A percentile compares a stretch with the other conserved stretches of the same genome.
Evolutionary conservation across 2,888 invertebrate genomes (phyloP).

Genomic region (Brenthis hecate): DNA sequence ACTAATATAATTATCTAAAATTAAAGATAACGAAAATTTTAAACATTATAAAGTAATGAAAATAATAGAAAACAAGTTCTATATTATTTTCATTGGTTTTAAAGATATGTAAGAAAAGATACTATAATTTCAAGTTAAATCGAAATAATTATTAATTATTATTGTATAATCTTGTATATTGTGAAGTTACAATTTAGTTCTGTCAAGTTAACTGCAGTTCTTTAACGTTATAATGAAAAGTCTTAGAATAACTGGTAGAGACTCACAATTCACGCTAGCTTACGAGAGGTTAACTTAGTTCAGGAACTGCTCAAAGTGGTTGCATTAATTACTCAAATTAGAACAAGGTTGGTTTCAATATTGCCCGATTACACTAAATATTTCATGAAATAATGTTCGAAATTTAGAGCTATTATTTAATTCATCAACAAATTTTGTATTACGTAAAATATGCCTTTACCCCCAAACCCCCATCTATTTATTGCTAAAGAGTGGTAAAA

Average conservation of each 20-base stretch:
- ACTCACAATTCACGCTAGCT: slow-evolving; percentile 41
- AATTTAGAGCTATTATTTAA: slow-evolving; percentile 37
- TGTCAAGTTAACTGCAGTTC: slow-evolving; percentile 7
- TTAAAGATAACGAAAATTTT: too few species aligned
- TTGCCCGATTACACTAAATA: slow-evolving; percentile 40
- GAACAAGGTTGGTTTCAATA: slow-evolving; percentile 42
- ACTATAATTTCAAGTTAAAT: too few species aligned
- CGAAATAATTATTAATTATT: not conserved
- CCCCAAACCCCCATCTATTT: slow-evolving; percentile 28
- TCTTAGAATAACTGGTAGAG: slow-evolving; percentile 38
- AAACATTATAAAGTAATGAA: too few species aligned
- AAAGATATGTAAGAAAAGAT: too few species aligned
- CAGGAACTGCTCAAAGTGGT: slow-evolving; percentile 43
- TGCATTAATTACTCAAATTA: slow-evolving; percentile 45
- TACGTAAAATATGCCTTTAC: slow-evolving; percentile 38
- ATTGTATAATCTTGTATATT: not conserved
- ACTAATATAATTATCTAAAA: too few species aligned
- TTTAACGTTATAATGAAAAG: slow-evolving; percentile 39
- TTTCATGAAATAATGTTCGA: slow-evolving; percentile 33
- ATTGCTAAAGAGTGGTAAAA: slow-evolving; percentile 38
- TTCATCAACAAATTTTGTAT: slow-evolving; percentile 37
- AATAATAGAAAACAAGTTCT: too few species aligned
- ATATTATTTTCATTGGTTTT: too few species aligned
- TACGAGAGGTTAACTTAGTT: slow-evolving; percentile 43
- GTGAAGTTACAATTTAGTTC: not conserved